Evolutionary conservation across 2,888 invertebrate species (phyloP), one percentile per base, ranked within the genome.

Genomic region (Calameuta pallipes): DNA sequence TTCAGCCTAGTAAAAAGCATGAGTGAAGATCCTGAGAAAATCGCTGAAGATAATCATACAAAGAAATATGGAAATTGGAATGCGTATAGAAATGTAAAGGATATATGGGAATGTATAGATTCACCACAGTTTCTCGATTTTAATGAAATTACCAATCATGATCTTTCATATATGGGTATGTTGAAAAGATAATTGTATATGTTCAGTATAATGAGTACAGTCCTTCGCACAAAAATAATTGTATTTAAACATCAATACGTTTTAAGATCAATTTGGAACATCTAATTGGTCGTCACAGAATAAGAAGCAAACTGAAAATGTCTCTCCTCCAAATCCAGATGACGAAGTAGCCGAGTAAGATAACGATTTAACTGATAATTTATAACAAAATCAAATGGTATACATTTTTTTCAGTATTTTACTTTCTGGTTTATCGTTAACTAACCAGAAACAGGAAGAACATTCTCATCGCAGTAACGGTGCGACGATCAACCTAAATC

Each of bases 111-210:
- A 71, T 71, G 68, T 69, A 75, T 83, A n/a, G 79, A 81, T 73
- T 81, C 82, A 69, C 80, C 83, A 13, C 73, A 79, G 31, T 83
- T 78, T 36, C 56, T 83, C 23, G 79, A 83, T 78, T 82, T 83
- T 35, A 69, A 73, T 13, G 56, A 79, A 36, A 41, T 78, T 70
- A 68, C 78, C 36, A 80, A 81, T 15, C 73, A 34, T 69, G 76
- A 76, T 2, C 83, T 83, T 30, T 75, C 79, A 75, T 81, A 79
- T 79, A 83, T 84, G 37, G 84, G 83, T 84, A 75, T 77, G 77
- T 75, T 13, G 11, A 68, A 56, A 56, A 56, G 56, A 56, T 23
- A 23, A 56, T 56, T 56, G 23, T 56, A 56, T 56, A 56, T 9
- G 9, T 23, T 56, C 56, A 23, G 6, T 56, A 56, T 56, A 9